phyloP scores from a whole-genome alignment of 1,140 invertebrate genomes.

The Psilanteris sp. region DNA sequence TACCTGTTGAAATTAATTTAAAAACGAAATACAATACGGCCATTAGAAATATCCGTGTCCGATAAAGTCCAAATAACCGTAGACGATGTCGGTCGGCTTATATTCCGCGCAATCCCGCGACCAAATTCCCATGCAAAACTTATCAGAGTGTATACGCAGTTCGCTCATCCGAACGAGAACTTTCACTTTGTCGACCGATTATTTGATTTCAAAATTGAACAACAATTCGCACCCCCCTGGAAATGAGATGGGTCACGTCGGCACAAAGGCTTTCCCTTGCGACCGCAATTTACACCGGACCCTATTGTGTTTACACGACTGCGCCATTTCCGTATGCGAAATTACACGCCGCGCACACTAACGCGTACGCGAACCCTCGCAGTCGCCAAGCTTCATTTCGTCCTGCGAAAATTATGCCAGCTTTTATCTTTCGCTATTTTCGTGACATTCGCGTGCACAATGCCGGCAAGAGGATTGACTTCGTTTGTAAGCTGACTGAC shows the following conservation, averaged over 20 bases:
- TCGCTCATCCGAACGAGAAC: constrained; percentile 36
- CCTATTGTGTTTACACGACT: constrained; percentile 45
- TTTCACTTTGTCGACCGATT: constrained; percentile 34
- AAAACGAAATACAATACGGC: too few relatives aligned
- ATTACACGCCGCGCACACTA: constrained; percentile 25
- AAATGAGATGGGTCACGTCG: constrained; percentile 26
- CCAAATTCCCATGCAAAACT: constrained; percentile 1
- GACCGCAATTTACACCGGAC: constrained; percentile 55
- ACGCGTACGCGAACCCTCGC: constrained; percentile 7
- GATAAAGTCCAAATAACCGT: too few relatives aligned
- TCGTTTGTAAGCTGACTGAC: too few relatives aligned
- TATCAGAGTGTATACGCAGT: constrained; percentile 27
- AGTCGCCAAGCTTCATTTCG: constrained; percentile 13
- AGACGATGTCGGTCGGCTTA: too few relatives aligned
- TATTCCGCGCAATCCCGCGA: neutral
- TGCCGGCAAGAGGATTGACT: too few relatives aligned
- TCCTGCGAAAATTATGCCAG: constrained; percentile 5
- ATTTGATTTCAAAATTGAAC: constrained; percentile 49
- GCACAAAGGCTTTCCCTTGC: constrained; percentile 39
- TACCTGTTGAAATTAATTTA: too few relatives aligned
- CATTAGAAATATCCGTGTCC: too few relatives aligned
- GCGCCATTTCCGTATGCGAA: constrained; percentile 41
- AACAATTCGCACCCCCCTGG: constrained; percentile 19
- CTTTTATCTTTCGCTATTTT: constrained; percentile 28
- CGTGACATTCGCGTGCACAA: too few relatives aligned